These are phyloP conservation scores for Furcula furcula DNA, from an alignment of 2,888 invertebrate species.

Conservation along the genomic window DNA sequence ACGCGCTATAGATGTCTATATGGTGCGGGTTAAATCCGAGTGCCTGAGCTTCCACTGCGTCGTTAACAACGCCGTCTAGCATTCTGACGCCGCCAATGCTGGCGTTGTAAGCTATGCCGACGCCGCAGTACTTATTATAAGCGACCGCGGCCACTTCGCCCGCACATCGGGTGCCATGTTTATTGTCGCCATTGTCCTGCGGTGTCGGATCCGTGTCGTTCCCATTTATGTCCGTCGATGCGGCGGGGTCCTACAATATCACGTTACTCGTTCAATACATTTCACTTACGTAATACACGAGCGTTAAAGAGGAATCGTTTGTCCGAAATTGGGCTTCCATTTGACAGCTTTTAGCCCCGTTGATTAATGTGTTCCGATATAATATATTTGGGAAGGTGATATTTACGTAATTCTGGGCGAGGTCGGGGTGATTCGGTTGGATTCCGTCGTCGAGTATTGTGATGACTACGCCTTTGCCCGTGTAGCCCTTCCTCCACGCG, in stretches of 20 bases:
- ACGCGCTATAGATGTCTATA: slow-evolving; percentile 97
- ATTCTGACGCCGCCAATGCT: slow-evolving; percentile 98
- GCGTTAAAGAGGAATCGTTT: slow-evolving; percentile 11
- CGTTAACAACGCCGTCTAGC: slow-evolving; percentile 98
- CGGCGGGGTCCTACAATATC: slow-evolving; percentile 89
- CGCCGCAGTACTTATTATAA: slow-evolving; percentile 97
- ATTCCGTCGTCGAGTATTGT: slow-evolving; percentile 99
- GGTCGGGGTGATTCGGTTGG: slow-evolving; percentile 96
- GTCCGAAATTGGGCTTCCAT: slow-evolving; percentile 13
- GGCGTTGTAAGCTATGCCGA: slow-evolving; percentile 98
- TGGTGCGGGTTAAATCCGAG: slow-evolving; percentile 95
- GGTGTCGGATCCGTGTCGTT: slow-evolving; percentile 99
- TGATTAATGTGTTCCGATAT: slow-evolving; percentile 14
- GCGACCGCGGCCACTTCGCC: slow-evolving; percentile 99
- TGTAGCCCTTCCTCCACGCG: slow-evolving; percentile 97
- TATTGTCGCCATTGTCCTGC: slow-evolving; percentile 98
- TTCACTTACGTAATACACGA: slow-evolving; percentile 19
- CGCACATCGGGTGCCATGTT: slow-evolving; percentile 99
- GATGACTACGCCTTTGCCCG: slow-evolving; percentile 97
- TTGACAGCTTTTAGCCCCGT: slow-evolving; percentile 12
- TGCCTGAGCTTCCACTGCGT: slow-evolving; percentile 96
- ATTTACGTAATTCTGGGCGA: slow-evolving; percentile 95
- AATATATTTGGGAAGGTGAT: slow-evolving; percentile 4
- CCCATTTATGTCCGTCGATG: slow-evolving; percentile 98
- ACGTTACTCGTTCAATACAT: slow-evolving; percentile 21